Conservation (phyloP, 2,888 invertebrate genomes). For the Philereme transversata region DNA sequence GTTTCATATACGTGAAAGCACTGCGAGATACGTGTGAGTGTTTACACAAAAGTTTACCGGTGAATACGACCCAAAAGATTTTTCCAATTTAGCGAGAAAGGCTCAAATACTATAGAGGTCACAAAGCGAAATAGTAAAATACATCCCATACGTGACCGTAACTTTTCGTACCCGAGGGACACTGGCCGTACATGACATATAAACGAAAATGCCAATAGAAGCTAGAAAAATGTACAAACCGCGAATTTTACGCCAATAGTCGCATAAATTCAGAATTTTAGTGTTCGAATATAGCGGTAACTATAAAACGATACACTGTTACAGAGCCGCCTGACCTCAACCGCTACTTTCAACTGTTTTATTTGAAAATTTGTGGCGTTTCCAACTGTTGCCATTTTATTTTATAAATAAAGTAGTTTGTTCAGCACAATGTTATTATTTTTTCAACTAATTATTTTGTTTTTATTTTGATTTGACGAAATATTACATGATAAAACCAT, state of each 20-base stretch:
- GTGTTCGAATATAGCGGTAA: conserved; percentile 28
- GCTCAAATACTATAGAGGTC: conserved; percentile 60
- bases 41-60: conserved; percentile 59
- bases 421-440: too few relatives aligned
- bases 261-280: conserved; percentile 43
- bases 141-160: conserved; percentile 64
- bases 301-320: conserved; percentile 24
- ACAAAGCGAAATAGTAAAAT: conserved; percentile 68
- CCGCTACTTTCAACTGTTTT: conserved; percentile 8
- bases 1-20: conserved; percentile 50
- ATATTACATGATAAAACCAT: too few relatives aligned
- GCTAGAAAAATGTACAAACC: conserved; percentile 52
- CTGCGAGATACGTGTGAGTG: conserved; percentile 46
- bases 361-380: neutral
- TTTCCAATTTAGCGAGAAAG: conserved; percentile 72
- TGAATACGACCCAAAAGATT: conserved; percentile 62
- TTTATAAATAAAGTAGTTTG: neutral
- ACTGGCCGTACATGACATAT: conserved; percentile 56
- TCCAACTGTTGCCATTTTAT: neutral
- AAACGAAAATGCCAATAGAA: conserved; percentile 57
- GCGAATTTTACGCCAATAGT: conserved; percentile 47
- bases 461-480: too few relatives aligned
- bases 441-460: too few relatives aligned
- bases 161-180: conserved; percentile 58
- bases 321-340: conserved; percentile 9